Evolutionary conservation across 2,113 vertebrate species (phyloP), one percentile per base, ranked within the genome.

Genomic region (Octodon degus): DNA sequence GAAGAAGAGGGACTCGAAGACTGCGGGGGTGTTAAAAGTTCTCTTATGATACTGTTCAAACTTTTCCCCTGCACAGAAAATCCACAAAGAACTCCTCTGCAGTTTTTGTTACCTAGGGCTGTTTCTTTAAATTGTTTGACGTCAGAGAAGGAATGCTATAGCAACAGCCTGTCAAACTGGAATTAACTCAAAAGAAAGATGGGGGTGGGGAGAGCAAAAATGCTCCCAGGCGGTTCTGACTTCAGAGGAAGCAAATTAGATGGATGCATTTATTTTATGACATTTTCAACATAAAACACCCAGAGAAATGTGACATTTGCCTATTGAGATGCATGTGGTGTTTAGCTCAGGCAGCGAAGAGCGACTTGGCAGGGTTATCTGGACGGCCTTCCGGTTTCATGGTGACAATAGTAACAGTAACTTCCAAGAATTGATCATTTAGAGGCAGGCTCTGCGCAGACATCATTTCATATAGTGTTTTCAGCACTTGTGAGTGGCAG

Each of bases 91-190:
- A 84, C 93, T 97, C 96, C 85, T 89, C 90, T 94, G 95, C 96
- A 92, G 94, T 88, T 85, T 95, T 93, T 63, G 47, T 87, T 94
- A 82, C 93, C 76, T 90, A 93, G 95, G 84, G 85, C 98, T 97
- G 97, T 98, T 96, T 96, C 98, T 98, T 97, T 98, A 98, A 98
- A 98, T 84, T 96, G 97, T 94, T 98, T 99, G 98, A 99, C 98
- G 98, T 98, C 98, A 98, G 98, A 98, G 96, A 96, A 58, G 96
- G 95, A 98, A 93, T 97, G 98, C 98, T 98, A 98, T 98, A 98
- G 98, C 98, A 99, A 98, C 98, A 97, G 98, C 97, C 98, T 98
- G 98, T 98, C 98, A 98, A 98, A 98, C 97, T 98, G 98, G 97
- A 97, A 96, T 96, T 97, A 98, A 98, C 97, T 97, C 98, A 96